Conservation (phyloP, 2,797 vertebrate genomes). For the Petrocephalus schoutedeni region DNA sequence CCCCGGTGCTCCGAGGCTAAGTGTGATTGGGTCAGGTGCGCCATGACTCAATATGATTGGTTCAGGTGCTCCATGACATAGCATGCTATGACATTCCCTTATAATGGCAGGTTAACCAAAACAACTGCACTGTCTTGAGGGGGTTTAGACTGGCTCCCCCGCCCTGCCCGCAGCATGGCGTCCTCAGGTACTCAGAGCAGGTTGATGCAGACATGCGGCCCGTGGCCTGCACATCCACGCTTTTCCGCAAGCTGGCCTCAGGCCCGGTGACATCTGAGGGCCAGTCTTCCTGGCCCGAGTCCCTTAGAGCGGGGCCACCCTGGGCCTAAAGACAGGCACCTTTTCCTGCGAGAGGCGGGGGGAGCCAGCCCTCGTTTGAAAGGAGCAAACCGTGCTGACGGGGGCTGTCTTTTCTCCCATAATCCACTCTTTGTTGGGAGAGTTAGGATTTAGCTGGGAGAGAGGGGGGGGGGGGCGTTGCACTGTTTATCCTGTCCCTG, state of each 20-base stretch:
- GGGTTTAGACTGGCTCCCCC: background rate
- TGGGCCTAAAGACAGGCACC: background rate
- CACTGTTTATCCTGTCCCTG: slow-evolving; percentile 12
- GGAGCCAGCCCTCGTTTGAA: background rate
- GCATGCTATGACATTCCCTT: too few species aligned
- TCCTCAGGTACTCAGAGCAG: background rate
- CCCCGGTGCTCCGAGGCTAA: background rate
- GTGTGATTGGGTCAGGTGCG: background rate
- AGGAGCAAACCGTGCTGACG: slow-evolving; percentile 40
- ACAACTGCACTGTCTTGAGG: background rate
- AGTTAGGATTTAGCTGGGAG: slow-evolving; percentile 38
- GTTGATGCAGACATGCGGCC: background rate
- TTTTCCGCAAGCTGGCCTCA: background rate
- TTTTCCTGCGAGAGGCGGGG: background rate
- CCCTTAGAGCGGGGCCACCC: background rate
- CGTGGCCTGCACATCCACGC: background rate
- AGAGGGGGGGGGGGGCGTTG: background rate
- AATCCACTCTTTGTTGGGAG: slow-evolving; percentile 51
- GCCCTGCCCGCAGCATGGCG: background rate
- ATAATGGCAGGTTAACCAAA: background rate
- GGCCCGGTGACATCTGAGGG: background rate
- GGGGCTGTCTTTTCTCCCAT: slow-evolving; percentile 61
- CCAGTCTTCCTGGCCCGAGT: background rate
- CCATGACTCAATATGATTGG: background rate
- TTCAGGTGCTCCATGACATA: background rate